phyloP scores from a whole-genome alignment of 30 jellyfish, hydroid and myxozoan species.

The Sanderia malayensis region DNA sequence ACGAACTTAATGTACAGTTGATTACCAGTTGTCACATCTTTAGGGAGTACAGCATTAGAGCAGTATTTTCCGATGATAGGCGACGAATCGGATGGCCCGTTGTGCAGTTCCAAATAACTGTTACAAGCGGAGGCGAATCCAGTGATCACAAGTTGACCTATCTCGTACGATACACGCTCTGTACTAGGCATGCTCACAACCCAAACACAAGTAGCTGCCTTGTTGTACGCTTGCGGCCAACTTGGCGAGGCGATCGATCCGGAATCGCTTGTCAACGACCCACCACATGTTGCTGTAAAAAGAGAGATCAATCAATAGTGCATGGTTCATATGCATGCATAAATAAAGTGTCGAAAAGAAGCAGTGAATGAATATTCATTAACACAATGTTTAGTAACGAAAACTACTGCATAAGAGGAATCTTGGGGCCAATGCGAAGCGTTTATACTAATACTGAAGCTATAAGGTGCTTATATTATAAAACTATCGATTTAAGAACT shows the following conservation, averaged over 20 bases:
- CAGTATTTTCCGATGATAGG: slow-evolving; percentile 67
- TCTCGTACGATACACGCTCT: slow-evolving; percentile 32
- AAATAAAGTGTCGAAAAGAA: too few relatives aligned
- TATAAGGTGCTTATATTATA: too few relatives aligned
- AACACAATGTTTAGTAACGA: too few relatives aligned
- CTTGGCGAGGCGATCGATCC: slow-evolving; percentile 60
- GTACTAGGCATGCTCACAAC: slow-evolving; percentile 44
- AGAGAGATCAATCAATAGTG: too few relatives aligned
- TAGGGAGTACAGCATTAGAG: slow-evolving; percentile 32
- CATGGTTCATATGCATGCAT: too few relatives aligned
- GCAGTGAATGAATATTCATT: too few relatives aligned
- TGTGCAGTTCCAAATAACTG: slow-evolving; percentile 45
- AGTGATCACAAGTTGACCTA: slow-evolving; percentile 31
- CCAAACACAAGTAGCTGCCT: slow-evolving; percentile 51
- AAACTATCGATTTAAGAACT: too few relatives aligned
- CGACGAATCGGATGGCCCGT: slow-evolving; percentile 35
- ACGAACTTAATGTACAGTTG: slow-evolving; percentile 41
- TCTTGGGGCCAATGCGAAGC: too few relatives aligned
- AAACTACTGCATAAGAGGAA: too few relatives aligned
- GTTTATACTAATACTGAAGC: too few relatives aligned
- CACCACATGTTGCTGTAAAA: slow-evolving; percentile 56
- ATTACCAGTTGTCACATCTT: slow-evolving; percentile 25
- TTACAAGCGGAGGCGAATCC: slow-evolving; percentile 30
- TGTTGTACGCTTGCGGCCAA: slow-evolving; percentile 55
- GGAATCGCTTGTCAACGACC: slow-evolving; percentile 44